A percentile compares a stretch with the other conserved stretches of the same genome.
Conservation (phyloP, 2,888 invertebrate genomes). For the Pseudanteris insignis region DNA sequence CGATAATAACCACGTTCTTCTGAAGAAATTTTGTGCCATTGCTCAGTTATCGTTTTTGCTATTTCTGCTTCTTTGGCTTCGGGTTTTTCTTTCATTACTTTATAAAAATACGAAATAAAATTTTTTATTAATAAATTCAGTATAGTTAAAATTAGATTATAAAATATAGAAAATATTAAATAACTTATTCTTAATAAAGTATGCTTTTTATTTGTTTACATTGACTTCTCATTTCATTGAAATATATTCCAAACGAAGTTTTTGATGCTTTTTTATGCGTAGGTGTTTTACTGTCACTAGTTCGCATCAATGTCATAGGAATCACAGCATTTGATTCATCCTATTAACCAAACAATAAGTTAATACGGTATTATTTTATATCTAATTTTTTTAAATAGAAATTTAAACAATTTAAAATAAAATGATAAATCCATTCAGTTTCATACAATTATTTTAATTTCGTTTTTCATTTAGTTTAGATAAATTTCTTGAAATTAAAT, state of each 20-base stretch:
- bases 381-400: no score
- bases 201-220: constrained; percentile 52
- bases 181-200: not conserved
- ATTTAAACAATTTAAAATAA: no score
- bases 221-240: constrained; percentile 57
- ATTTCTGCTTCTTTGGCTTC: constrained; percentile 60
- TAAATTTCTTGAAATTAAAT: no score
- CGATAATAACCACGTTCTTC: constrained; percentile 63
- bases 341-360: constrained; percentile 42
- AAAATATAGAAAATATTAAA: no score
- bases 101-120: constrained; percentile 17
- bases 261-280: constrained; percentile 10
- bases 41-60: constrained; percentile 59
- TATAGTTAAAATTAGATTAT: no score
- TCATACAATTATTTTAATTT: constrained; percentile 1
- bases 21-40: constrained; percentile 62
- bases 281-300: not conserved
- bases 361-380: no score
- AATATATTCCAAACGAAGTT: constrained; percentile 61
- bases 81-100: constrained; percentile 57
- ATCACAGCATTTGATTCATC: constrained; percentile 46
- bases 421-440: no score
- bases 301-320: not conserved
- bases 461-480: not conserved
- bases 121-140: no score